These are phyloP conservation scores for Potorous gilbertii DNA, from an alignment of 2,797 vertebrate genomes.

Conservation along the genomic window DNA sequence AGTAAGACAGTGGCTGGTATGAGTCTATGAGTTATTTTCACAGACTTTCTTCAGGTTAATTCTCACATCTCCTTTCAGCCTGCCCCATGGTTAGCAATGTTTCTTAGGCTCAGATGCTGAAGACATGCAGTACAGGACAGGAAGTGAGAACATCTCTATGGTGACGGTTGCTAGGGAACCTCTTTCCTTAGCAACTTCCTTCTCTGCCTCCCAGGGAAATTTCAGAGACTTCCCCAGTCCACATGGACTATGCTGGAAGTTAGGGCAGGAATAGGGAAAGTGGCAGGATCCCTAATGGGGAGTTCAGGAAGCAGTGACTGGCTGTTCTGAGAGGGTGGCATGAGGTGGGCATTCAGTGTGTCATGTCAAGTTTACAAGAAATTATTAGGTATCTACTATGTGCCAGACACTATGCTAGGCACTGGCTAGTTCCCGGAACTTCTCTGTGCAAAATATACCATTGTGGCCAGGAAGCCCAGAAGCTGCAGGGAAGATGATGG, in stretches of 20 bases:
- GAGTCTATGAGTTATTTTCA: slow-evolving; percentile 28
- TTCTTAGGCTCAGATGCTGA: neutral
- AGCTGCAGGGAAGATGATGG: neutral
- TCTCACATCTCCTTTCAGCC: slow-evolving; percentile 31
- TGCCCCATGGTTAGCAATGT: neutral
- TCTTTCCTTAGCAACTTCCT: slow-evolving; percentile 31
- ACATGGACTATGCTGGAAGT: neutral
- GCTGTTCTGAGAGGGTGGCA: too few species aligned
- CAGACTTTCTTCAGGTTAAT: neutral
- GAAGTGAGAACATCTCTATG: slow-evolving; percentile 67
- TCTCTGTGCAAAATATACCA: neutral
- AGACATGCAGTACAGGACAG: slow-evolving; percentile 33
- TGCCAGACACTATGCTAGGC: neutral
- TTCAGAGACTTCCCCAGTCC: neutral
- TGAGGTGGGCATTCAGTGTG: neutral
- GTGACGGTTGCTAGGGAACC: slow-evolving; percentile 78
- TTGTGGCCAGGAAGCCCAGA: neutral
- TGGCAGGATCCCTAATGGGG: neutral
- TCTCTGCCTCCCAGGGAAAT: neutral
- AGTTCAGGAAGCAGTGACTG: neutral
- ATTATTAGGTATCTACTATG: neutral
- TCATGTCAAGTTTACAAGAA: neutral
- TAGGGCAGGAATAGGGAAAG: neutral
- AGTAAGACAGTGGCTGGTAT: neutral
- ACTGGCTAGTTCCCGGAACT: neutral